phyloP scores from a whole-genome alignment of 2,113 vertebrate genomes.

The Mungos mungo region DNA sequence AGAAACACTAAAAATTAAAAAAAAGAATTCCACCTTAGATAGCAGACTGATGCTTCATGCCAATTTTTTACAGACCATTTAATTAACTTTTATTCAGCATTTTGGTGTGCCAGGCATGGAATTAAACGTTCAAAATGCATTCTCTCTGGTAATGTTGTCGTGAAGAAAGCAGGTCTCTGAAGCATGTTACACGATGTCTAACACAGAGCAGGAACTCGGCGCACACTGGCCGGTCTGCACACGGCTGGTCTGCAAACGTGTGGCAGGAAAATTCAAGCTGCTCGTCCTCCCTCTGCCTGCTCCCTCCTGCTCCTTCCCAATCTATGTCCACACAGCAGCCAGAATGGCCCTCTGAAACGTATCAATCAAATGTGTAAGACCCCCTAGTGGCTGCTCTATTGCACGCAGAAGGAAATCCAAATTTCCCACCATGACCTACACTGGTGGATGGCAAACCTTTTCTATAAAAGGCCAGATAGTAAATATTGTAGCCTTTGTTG shows the following conservation, averaged over 20 bases:
- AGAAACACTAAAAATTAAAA: no score
- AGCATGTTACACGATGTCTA: background rate
- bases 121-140: background rate
- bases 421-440: background rate
- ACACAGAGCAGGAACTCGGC: rapidly evolving
- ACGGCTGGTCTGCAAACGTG: rapidly evolving
- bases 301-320: background rate
- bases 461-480: background rate
- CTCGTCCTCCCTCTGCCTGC: background rate
- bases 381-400: background rate
- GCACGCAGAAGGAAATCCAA: background rate
- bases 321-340: background rate
- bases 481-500: background rate
- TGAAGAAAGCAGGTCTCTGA: background rate
- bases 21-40: background rate
- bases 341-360: background rate
- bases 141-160: background rate
- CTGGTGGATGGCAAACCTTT: background rate
- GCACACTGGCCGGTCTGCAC: rapidly evolving
- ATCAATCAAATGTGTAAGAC: background rate
- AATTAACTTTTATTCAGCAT: background rate
- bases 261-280: rapidly evolving
- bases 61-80: background rate
- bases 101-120: background rate
- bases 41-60: background rate